Conservation (phyloP, 2,797 vertebrate genomes). For the Chiroxiphia lanceolata region DNA sequence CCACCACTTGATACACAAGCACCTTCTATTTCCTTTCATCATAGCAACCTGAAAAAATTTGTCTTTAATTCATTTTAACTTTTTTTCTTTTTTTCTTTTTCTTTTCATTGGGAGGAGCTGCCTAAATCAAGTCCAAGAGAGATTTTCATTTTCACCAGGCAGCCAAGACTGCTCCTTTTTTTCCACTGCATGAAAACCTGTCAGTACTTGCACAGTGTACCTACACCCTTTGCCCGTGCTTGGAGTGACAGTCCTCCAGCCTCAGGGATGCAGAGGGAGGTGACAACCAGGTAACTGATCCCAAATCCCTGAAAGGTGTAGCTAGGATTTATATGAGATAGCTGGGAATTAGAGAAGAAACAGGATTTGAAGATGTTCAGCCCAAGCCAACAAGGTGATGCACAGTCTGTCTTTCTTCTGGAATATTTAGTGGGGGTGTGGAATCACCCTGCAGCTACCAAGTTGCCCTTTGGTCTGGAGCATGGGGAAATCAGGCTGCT, state of each 20-base stretch:
- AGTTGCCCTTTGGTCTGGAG: not conserved
- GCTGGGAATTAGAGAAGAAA: not conserved
- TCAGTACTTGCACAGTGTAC: not conserved
- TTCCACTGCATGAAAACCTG: not conserved
- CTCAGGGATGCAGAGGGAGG: not conserved
- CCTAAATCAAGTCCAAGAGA: not conserved
- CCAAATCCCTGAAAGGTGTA: not conserved
- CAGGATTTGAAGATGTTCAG: not conserved
- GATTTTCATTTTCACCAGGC: not conserved
- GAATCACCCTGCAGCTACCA: not conserved
- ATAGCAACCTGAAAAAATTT: not conserved
- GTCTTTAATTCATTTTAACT: not conserved
- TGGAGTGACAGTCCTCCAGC: not conserved
- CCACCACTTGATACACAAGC: not conserved
- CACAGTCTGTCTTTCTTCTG: not conserved
- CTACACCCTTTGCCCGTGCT: not conserved
- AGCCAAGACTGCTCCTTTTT: not conserved
- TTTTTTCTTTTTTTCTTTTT: no score
- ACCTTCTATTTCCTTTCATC: not conserved
- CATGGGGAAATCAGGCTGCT: not conserved
- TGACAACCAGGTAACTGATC: not conserved
- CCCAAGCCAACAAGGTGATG: not conserved
- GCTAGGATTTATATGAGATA: not conserved
- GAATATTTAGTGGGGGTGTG: not conserved
- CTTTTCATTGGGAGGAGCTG: not conserved